A percentile compares a stretch with the other conserved stretches of the same genome.
These are phyloP conservation scores for Calliopsis andreniformis DNA, from an alignment of 1,140 invertebrate species.

Conservation along the genomic window DNA sequence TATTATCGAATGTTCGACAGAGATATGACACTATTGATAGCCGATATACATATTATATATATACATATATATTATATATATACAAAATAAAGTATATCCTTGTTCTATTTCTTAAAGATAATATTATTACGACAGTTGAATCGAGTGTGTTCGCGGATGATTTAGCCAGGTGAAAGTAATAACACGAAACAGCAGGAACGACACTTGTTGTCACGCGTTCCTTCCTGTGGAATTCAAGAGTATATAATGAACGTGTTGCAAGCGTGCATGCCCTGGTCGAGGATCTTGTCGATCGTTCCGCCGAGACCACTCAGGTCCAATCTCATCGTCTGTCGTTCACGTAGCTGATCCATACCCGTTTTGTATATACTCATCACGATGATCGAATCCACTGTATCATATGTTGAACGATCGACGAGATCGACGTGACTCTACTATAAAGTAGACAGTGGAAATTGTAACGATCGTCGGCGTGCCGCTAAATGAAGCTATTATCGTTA, in stretches of 20 bases:
- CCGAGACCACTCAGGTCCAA: not conserved
- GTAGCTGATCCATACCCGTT: not conserved
- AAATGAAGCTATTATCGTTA: conserved; percentile 27
- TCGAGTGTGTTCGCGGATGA: conserved; percentile 54
- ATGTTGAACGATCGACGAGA: conserved; percentile 19
- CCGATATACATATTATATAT: conserved; percentile 67
- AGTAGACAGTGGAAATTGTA: not conserved
- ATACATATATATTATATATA: conserved; percentile 58
- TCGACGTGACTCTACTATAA: not conserved
- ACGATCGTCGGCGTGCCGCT: conserved; percentile 22
- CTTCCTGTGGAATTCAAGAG: conserved; percentile 17
- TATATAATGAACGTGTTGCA: conserved; percentile 10
- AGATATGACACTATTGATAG: conserved; percentile 62
- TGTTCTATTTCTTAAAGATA: conserved; percentile 72
- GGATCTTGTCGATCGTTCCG: conserved; percentile 22
- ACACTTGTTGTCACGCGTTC: not conserved
- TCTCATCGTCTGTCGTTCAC: not conserved
- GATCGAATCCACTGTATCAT: not conserved
- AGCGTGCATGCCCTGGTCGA: conserved; percentile 2
- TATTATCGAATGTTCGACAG: conserved; percentile 71
- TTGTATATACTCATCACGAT: conserved; percentile 18
- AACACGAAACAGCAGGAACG: conserved; percentile 12
- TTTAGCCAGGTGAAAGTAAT: conserved; percentile 29
- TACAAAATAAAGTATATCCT: conserved; percentile 70
- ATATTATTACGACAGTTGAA: conserved; percentile 70